Evolutionary conservation across 2,113 vertebrate species (phyloP).

Genomic region (Archilochus colubris): DNA sequence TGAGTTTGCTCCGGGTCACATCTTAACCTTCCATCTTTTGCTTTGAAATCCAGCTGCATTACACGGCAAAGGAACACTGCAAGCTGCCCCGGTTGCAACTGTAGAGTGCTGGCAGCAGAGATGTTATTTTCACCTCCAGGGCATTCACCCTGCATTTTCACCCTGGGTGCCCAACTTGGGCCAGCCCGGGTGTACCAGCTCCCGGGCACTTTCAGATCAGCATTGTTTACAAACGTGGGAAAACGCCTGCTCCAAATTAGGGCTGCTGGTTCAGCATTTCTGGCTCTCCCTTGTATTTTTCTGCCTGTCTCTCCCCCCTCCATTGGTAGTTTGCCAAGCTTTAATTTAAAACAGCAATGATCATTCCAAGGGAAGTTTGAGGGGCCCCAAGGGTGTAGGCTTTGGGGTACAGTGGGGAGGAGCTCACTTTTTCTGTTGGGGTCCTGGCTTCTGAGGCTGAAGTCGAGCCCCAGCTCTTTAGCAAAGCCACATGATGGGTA

Average conservation of each 20-base stretch:
- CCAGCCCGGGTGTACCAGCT: background rate
- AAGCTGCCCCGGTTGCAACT: background rate
- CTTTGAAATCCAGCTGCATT: background rate
- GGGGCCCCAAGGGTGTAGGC: background rate
- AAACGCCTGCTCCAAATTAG: background rate
- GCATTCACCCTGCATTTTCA: background rate
- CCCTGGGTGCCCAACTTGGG: background rate
- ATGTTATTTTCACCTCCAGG: background rate
- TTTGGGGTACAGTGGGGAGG: background rate
- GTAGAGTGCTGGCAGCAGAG: background rate
- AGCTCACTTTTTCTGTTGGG: background rate
- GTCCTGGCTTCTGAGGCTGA: background rate
- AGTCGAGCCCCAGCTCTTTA: background rate
- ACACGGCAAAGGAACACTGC: rapidly evolving
- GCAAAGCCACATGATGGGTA: background rate
- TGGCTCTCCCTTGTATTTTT: background rate
- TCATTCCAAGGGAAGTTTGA: background rate
- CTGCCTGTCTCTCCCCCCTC: background rate
- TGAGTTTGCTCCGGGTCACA: rapidly evolving
- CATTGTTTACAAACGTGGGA: background rate
- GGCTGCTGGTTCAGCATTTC: background rate
- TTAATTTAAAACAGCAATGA: background rate
- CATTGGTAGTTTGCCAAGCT: background rate
- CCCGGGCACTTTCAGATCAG: background rate
- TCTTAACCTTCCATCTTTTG: background rate